Evolutionary conservation across 2,797 vertebrate species (phyloP), one percentile per base, ranked within the genome.

Genomic region (Acestrorhynchus altus): DNA sequence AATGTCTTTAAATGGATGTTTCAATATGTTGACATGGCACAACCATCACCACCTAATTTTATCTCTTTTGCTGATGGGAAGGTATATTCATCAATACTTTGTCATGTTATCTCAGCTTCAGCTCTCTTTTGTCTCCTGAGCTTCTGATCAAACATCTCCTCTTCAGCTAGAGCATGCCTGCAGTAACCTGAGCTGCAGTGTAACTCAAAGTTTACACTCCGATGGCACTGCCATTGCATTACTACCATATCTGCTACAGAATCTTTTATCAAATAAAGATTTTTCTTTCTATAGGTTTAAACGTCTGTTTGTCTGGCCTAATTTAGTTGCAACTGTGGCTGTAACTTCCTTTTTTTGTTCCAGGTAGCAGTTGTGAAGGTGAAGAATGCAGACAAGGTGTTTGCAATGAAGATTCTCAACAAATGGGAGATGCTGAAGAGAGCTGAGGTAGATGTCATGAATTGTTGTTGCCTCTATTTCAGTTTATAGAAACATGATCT

Each of bases 401-500:
- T 98, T 82, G 98, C 98, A 74, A 99, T 99, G 98, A 99, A 99
- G 94, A 99, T 99, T 86, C 92, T 99, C 83, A 99, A 99, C 92
- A 99, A 99, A 87, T 99, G 98, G 98, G 98, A 99, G 91, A 99
- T 99, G 98, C 93, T 99, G 87, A 99, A 99, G 90, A 93, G 98
- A 94, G 98, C 98, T 1, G 98, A 99, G 96, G 98, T 99, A 72
- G 28, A 24, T 51, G 5, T 57, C 6, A 60, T 18, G n/a, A 11
- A 59, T 18, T 26, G 11, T 31, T 76, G 51, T 12, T 59, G 7
- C 31, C 9, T 9, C 18, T 59, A 26, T 15, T 22, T 16, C 20
- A 26, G 39, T 46, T n/a, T n/a, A n/a, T n/a, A n/a, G n/a, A n/a
- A n/a, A n/a, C n/a, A n/a, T 35, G 31, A 35, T 2, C 2, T 6